Conservation (phyloP, 2,797 vertebrate species). For the Sciurus carolinensis region DNA sequence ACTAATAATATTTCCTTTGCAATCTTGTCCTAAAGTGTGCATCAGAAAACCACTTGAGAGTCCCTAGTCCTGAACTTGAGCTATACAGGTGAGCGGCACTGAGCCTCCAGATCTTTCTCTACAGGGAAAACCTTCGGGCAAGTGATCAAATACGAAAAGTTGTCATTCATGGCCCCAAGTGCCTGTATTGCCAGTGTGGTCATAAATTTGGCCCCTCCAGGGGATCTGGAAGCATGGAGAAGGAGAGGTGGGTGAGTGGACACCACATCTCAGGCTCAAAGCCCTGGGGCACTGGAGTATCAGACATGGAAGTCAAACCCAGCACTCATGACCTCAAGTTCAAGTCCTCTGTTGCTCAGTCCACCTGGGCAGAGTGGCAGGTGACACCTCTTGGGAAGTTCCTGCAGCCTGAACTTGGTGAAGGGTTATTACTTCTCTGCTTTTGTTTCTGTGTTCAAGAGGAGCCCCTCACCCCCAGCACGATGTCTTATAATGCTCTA, state of each 20-base stretch:
- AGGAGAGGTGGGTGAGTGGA: background rate
- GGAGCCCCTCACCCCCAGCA: background rate
- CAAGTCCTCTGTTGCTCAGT: rapidly evolving
- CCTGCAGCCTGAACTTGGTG: rapidly evolving
- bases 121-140: background rate
- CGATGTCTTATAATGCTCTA: background rate
- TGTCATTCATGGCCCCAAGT: no score
- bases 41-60: rapidly evolving
- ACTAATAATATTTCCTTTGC: background rate
- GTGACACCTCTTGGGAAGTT: background rate
- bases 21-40: background rate
- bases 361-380: no score
- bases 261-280: rapidly evolving
- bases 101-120: background rate
- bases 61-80: rapidly evolving
- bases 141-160: rapidly evolving
- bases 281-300: background rate
- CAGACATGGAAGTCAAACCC: background rate
- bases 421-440: rapidly evolving
- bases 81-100: rapidly evolving
- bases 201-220: background rate
- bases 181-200: background rate
- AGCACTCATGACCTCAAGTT: background rate
- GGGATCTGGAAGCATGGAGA: rapidly evolving
- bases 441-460: background rate